Evolutionary conservation across 2,113 vertebrate species (phyloP).

Genomic region (Lepisosteus oculatus): DNA sequence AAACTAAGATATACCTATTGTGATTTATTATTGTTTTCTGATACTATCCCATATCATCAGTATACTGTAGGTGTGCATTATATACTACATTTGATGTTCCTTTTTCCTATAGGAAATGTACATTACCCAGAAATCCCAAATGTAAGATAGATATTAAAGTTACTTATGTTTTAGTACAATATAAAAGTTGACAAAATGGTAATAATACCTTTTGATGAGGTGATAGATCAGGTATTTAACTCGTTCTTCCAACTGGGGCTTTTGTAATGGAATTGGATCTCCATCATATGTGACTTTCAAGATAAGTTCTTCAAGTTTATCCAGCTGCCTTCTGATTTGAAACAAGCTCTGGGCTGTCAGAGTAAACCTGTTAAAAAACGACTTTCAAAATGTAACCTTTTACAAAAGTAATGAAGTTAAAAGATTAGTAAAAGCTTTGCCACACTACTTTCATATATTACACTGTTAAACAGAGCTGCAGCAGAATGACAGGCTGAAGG

Average conservation of each 20-base stretch:
- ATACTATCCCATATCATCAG: too few relatives aligned
- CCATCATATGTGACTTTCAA: slow-evolving; percentile 89
- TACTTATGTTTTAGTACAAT: too few relatives aligned
- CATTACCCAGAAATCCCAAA: too few relatives aligned
- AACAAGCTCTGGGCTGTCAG: slow-evolving; percentile 91
- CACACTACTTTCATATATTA: background rate
- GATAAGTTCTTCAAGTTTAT: slow-evolving; percentile 88
- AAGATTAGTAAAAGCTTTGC: background rate
- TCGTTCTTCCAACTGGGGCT: slow-evolving; percentile 80
- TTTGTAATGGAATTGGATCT: slow-evolving; percentile 87
- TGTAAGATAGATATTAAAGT: too few relatives aligned
- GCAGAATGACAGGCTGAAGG: too few relatives aligned
- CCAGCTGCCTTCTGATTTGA: slow-evolving; percentile 87
- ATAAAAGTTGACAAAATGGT: background rate
- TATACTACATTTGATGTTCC: too few relatives aligned
- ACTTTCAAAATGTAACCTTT: background rate
- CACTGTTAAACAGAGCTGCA: too few relatives aligned
- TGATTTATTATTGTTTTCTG: too few relatives aligned
- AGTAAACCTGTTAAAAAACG: slow-evolving; percentile 72
- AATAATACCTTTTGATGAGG: slow-evolving; percentile 83
- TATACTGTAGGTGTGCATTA: too few relatives aligned
- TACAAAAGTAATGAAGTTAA: background rate
- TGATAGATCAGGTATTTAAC: slow-evolving; percentile 85
- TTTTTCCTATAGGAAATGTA: too few relatives aligned
- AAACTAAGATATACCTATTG: too few relatives aligned